Base-by-base conservation (phyloP, 1,140 invertebrate species). In the Coptotermes formosanus region DNA sequence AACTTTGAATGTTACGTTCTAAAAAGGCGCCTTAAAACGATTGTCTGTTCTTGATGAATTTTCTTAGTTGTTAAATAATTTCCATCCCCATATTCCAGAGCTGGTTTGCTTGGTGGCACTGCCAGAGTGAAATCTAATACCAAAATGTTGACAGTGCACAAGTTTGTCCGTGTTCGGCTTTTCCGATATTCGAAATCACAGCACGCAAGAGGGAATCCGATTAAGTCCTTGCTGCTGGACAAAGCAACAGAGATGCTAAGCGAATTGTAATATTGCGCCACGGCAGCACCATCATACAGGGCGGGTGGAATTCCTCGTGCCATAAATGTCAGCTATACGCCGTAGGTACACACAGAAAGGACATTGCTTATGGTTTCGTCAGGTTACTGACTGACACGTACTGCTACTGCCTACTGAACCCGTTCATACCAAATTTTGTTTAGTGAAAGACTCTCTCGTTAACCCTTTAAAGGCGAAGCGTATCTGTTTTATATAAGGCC, bases 171-270 rank as follows among this genome's bases (percentile, higher is more conserved):
- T 7, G n/a, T 75, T 75, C 64, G 25, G 25, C 64, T 75, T 14
- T 55, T 75, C 64, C 64, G n/a, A n/a, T 75, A 25, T 30, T 75
- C 64, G 9, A 14, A 75, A 75, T 75, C 64, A 30, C 9, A 75
- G 64, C n/a, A 75, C 64, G 64, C 64, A 75, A 75, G 2, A 30
- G 64, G 64, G 64, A 75, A 75, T 75, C 25, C 64, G 64, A 75
- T 75, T 75, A 75, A 75, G 64, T 75, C 64, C n/a, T 75, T 75
- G 64, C 64, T 75, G 64, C 9, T 30, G 64, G 64, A 75, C 64
- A 75, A 75, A 75, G 64, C 64, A 25, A 30, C 64, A 75, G 25
- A 75, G 64, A 75, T 75, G 64, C 64, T 75, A 23, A 64, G 59
- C 59, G 59, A 64, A 64, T 64, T 64, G 59, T 64, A 75, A 75